Base-by-base conservation (phyloP, 2,888 invertebrate species). In the Steinernema hermaphroditum region DNA sequence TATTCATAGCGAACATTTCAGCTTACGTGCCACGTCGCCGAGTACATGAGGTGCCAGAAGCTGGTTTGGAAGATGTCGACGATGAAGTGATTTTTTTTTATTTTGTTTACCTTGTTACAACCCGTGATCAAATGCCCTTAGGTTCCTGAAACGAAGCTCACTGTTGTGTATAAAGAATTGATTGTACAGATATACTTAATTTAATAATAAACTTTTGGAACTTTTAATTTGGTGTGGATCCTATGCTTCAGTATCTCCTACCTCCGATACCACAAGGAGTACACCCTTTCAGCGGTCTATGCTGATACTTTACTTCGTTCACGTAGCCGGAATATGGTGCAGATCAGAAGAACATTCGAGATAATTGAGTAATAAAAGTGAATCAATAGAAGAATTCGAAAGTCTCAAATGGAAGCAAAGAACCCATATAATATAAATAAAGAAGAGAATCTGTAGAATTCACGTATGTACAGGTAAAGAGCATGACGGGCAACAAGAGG, bases 11-110 rank as follows among this genome's bases (percentile, higher is more conserved):
- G 12, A 44, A 8, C 68, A 44, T 80, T 87, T 68, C 87, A 88
- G 81, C 74, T 87, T 46, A 88, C 88, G 1, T 79, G 87, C 54
- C 84, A 88, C 68, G 84, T 88, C 62, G 88, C 88, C 43, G 87
- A 87, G 77, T 88, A 88, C 81, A 88, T 88, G 43, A 74, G 83
- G 72, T 83, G 83, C 70, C 83, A 83, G 70, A 81, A 82, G 72
- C 76, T 84, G 27, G 81, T 84, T 22, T 83, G 82, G 82, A 82
- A 83, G 72, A 77, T 83, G 71, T 83, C 83, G 0, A 14, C 62
- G 32, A 34, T 62, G 34, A 62, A 62, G 19, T 62, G 62, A 62
- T 19, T 50, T 50, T 50, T 22, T 22, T 6, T 62, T 62, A 32
- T 62, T 62, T 29, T 62, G 50, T 62, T 62, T 29, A 27, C 29